Base-by-base conservation (phyloP, 2,888 invertebrate genomes). In the Hipparchia sbordonii region DNA sequence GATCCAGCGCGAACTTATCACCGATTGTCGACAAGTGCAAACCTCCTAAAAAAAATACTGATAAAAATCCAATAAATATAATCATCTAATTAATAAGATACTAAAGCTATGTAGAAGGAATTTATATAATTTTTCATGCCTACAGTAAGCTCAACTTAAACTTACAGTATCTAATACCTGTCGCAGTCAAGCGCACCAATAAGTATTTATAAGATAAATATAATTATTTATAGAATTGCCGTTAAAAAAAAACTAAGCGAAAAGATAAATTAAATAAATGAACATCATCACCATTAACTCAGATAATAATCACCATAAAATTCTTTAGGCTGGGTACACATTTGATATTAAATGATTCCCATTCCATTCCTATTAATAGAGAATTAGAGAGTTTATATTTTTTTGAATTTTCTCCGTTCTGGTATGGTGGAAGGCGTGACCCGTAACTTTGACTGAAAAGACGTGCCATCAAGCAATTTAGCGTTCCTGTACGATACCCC, bases 231-330 rank as follows among this genome's bases (percentile, higher is more conserved):
- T 33, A 13, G 33, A 51, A 33, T 52, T 33, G 52, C 8, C 51
- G 51, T 65, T 33, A 33, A 2, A 33, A 2, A 52, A 33, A 65
- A 52, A 23, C 51, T 65, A 65, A 65, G 52, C 51, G 65, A 52
- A 52, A 52, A 52, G 39, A 56, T 67, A 23, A 61, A 51, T 51
- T 62, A 61, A 33, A 56, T 63, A 63, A 63, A 70, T 63, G 62
- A 46, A 45, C 46, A 70, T 46, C 60, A 70, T 56, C 51, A 60
- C 69, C 72, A 75, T 77, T 62, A 71, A 71, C 74, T 7, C 52
- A 33, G 60, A 68, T 71, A 71, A 70, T 62, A 63, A 70, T 63
- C 56, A 70, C 63, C 62, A 63, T 70, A 62, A 63, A 63, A 62
- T 23, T 56, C 52, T 61, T 48, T 70, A 56, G 13, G 57, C 57